These are phyloP conservation scores for Drosophila demipolita DNA, from an alignment of 2,888 invertebrate species.

Conservation along the genomic window DNA sequence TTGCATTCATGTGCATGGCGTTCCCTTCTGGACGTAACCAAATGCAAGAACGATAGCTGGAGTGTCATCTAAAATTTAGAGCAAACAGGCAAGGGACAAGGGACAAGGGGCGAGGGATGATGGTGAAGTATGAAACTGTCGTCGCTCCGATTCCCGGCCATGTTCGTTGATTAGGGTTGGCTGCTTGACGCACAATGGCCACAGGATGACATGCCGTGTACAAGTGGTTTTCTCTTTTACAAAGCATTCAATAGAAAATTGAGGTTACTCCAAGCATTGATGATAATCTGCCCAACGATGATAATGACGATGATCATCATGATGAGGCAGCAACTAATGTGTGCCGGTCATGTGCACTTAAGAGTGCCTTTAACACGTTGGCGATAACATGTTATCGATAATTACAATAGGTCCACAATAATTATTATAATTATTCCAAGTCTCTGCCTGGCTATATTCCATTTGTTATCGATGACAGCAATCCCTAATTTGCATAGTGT, in stretches of 20 bases:
- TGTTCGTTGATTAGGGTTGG: constrained; percentile 76
- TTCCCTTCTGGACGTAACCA: constrained; percentile 73
- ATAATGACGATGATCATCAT: background rate
- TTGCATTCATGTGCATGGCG: constrained; percentile 65
- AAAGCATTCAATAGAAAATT: constrained; percentile 47
- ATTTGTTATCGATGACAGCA: constrained; percentile 7
- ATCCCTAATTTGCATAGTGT: background rate
- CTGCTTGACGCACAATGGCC: constrained; percentile 65
- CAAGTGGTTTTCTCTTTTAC: constrained; percentile 48
- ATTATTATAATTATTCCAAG: background rate
- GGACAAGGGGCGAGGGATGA: constrained; percentile 59
- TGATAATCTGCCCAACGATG: constrained; percentile 20
- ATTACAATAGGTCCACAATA: background rate
- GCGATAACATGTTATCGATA: constrained; percentile 13
- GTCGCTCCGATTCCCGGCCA: constrained; percentile 14
- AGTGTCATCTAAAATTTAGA: constrained; percentile 48
- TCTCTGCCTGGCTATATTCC: background rate
- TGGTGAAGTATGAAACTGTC: constrained; percentile 4
- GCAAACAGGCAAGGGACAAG: background rate
- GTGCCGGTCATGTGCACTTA: background rate
- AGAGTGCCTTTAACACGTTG: constrained; percentile 6
- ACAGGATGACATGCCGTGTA: constrained; percentile 75
- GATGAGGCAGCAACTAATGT: background rate
- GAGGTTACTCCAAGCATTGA: constrained; percentile 48
- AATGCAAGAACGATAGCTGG: constrained; percentile 73